Evolutionary conservation across 2,113 vertebrate genomes (phyloP).

Genomic region (Elgaria multicarinata): DNA sequence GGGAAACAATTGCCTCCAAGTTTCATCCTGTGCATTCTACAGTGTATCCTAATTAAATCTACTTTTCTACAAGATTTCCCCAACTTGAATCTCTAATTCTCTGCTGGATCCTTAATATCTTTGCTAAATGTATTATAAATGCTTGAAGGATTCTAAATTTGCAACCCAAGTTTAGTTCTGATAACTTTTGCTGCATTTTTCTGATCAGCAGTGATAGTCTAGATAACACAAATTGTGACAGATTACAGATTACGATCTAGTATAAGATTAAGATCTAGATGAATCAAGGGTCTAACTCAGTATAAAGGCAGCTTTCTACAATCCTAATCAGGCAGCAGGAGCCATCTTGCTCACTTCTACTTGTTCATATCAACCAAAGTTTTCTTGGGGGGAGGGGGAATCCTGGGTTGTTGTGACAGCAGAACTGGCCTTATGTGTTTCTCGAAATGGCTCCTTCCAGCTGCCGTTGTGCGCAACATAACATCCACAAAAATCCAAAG

Average conservation of each 20-base stretch:
- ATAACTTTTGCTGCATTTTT: slow-evolving; percentile 19
- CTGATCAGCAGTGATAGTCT: fast-evolving
- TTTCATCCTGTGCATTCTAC: fast-evolving
- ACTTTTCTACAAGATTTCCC: background rate
- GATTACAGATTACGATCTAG: no score
- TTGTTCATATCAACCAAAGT: no score
- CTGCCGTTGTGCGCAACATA: no score
- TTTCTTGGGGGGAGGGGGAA: no score
- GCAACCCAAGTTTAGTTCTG: background rate
- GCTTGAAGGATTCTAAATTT: slow-evolving; percentile 11
- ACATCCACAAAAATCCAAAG: no score
- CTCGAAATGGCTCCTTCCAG: no score
- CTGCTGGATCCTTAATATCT: background rate
- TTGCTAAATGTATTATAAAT: slow-evolving; percentile 8
- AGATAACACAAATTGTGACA: no score
- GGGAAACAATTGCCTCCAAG: background rate
- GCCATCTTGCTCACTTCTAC: no score
- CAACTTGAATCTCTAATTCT: background rate
- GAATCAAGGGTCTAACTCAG: background rate
- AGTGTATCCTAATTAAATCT: fast-evolving
- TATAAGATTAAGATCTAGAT: no score
- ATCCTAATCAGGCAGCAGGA: no score
- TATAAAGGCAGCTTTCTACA: background rate
- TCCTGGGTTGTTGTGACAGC: no score
- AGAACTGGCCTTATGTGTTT: no score